Conservation (phyloP, 2,888 invertebrate genomes). For the Drosophila putrida region DNA sequence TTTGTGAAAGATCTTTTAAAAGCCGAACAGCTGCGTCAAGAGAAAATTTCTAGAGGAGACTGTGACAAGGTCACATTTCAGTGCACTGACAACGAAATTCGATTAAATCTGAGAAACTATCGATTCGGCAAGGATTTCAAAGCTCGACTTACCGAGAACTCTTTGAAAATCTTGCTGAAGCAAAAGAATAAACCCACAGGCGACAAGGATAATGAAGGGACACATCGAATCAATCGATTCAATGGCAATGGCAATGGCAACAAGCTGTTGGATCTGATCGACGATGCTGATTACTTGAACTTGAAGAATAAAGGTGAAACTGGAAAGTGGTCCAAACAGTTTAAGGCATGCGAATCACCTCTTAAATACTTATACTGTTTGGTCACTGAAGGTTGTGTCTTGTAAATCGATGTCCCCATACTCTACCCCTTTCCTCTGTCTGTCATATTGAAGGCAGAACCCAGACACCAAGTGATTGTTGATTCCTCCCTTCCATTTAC, state of each 20-base stretch:
- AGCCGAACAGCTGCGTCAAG: not conserved
- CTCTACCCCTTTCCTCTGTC: not conserved
- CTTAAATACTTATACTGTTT: not conserved
- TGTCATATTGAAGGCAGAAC: not conserved
- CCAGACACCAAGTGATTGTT: not conserved
- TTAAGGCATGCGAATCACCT: not conserved
- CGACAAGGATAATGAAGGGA: not conserved
- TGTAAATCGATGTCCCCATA: not conserved
- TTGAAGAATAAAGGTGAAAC: not conserved
- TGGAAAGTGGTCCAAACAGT: slow-evolving; percentile 2
- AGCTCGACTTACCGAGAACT: not conserved
- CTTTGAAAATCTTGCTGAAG: not conserved
- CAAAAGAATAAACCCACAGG: not conserved
- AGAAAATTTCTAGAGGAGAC: not conserved
- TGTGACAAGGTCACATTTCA: not conserved
- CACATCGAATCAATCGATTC: not conserved
- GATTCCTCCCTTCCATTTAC: not conserved
- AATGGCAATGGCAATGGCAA: not conserved
- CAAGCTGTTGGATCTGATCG: not conserved
- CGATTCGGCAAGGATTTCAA: not conserved
- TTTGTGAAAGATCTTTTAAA: not conserved
- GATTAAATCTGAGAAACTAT: not conserved
- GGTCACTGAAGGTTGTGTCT: not conserved
- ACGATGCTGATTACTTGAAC: not conserved
- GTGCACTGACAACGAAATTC: not conserved